Evolutionary conservation across 2,113 vertebrate species (phyloP), one percentile per base, ranked within the genome.

Genomic region (Periophthalmodon schlosseri): DNA sequence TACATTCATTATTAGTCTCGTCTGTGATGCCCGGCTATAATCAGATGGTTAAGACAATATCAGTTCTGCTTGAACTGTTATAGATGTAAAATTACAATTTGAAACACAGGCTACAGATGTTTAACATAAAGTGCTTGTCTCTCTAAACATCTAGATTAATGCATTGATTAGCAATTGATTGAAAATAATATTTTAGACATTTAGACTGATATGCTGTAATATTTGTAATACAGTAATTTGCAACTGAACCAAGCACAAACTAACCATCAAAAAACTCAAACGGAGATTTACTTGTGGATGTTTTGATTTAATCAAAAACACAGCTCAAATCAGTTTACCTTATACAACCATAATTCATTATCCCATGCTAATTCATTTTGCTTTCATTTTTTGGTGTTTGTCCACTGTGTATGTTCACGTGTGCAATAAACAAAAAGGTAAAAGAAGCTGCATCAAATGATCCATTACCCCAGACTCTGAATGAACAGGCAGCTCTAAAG

Each of bases 401-500:
- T 82, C 67, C 16, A 56, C 15, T 81, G 77, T 84, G 80, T 68
- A 68, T 75, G 24, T 83, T 74, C 83, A 46, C 18, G 65, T 74
- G 73, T 49, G 52, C 34, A 58, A 50, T 87, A 64, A 80, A 56
- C 18, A n/a, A 24, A 68, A 91, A 93, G 92, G 87, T 80, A 52
- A 92, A 89, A 47, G 91, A 87, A 24, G 68, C 57, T 57, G 74
- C 58, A 9, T 71, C 83, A 54, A 86, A 65, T 74, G 77, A 52
- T 69, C 23, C 67, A 18, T 58, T 18, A 13, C 52, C 70, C 69
- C 77, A 78, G 79, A 50, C 80, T 70, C 77, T 81, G 0, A 75
- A 69, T 67, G 79, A 86, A 82, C 87, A 93, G 91, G 90, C 16
- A 28, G 5, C 68, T 67, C 61, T 54, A n/a, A 68, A 81, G 64